Base-by-base conservation (phyloP, 2,797 vertebrate genomes). In the Etheostoma perlongum region DNA sequence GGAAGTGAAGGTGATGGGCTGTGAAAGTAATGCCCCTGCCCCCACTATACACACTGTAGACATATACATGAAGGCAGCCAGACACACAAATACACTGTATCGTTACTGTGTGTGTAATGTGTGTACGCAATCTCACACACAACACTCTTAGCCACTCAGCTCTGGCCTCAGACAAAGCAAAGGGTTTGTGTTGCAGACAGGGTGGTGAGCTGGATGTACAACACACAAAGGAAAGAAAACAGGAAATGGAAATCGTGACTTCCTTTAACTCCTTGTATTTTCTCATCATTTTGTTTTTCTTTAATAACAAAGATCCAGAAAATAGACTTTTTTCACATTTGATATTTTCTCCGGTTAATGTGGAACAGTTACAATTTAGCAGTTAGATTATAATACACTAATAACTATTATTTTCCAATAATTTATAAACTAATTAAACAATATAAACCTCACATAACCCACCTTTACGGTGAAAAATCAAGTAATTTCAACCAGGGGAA, bases 11-110 rank as follows among this genome's bases (percentile, higher is more conserved):
- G 95, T 91, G 92, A 96, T 83, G 87, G 93, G 94, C 96, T 96
- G 95, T 97, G 96, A 97, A 96, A 97, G 96, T 94, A 94, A 95
- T 95, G 93, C 93, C 90, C 85, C 92, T 93, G 93, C 94, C 93
- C 88, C 94, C 73, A 72, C 82, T 86, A 92, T 80, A 87, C 83
- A 90, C 76, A 79, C 75, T 81, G 91, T 54, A 52, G 87, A 89
- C 88, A 84, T 68, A 86, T 68, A 86, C 80, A 83, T 72, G 60
- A 81, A 87, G 61, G 78, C 75, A 68, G 68, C 65, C 79, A 81
- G 74, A 79, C 86, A 92, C 91, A 89, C 85, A 85, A 83, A 85
- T 62, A 84, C 82, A 82, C 40, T 52, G 76, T 84, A 88, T 75
- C 25, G 52, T 48, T 75, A 13, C 4, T 58, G 42, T 66, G 64